Conservation (phyloP, 1,140 invertebrate genomes). For the Neuroterus valhalla region DNA sequence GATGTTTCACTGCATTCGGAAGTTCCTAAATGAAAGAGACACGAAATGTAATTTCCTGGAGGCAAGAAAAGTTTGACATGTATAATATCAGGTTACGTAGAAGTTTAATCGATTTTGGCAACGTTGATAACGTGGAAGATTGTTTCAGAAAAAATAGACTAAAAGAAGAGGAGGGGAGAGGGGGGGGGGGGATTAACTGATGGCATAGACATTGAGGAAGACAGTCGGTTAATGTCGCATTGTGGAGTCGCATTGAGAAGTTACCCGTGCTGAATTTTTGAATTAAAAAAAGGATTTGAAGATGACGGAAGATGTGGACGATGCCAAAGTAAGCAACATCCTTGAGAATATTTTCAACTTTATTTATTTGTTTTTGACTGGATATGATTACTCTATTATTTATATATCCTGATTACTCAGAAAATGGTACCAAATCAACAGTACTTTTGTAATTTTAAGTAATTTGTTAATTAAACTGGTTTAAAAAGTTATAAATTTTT, state of each 20-base stretch:
- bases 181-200: slow-evolving; percentile 49
- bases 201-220: slow-evolving; percentile 51
- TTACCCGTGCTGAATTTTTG: not conserved
- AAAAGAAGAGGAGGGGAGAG: slow-evolving; percentile 38
- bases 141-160: slow-evolving; percentile 37
- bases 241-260: slow-evolving; percentile 44
- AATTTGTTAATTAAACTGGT: no score
- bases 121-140: slow-evolving; percentile 37
- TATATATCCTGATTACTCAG: no score
- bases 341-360: slow-evolving; percentile 1
- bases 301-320: slow-evolving; percentile 65
- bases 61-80: not conserved
- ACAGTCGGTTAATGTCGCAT: slow-evolving; percentile 69
- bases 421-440: no score
- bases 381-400: not conserved
- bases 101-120: slow-evolving; percentile 45
- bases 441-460: no score
- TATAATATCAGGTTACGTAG: slow-evolving; percentile 32
- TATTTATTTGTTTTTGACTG: not conserved
- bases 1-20: no score
- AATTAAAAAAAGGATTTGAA: slow-evolving; percentile 32
- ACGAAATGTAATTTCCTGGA: not conserved
- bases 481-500: no score
- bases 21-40: not conserved
- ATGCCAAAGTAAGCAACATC: slow-evolving; percentile 65